Evolutionary conservation across 2,113 vertebrate species (phyloP), one percentile per base, ranked within the genome.

Genomic region (Gopherus evgoodei): DNA sequence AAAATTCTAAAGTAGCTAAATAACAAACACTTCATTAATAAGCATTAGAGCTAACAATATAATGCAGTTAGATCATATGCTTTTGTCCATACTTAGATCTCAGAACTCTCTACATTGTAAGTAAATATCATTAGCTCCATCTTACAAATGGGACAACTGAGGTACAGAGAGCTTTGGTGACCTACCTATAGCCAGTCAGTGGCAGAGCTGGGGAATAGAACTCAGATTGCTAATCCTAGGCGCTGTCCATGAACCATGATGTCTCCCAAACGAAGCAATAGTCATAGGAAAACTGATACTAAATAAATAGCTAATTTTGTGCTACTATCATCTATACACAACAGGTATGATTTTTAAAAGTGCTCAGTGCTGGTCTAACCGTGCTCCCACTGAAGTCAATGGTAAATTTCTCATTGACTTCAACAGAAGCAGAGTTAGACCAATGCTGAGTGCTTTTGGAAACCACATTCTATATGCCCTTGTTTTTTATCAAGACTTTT

Each of bases 351-450:
- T 13, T 94, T 95, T 86, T 35, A 93, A 90, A 35, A 62, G 1
- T 83, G 69, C 12, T 90, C 52, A 44, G 52, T 47, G 69, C 14
- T 53, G 25, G 19, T 57, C 31, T 75, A 81, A 59, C 24, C 57
- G n/a, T 75, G 9, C 2, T 80, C 11, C 25, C 53, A 50, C 6
- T 90, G 76, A 91, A 95, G 87, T 56, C 47, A 96, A 90, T 56
- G 52, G 3, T 44, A 89, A 91, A 93, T 0, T 76, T 47, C 4
- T 4, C 54, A 62, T 90, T 93, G 93, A 53, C 89, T 83, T 93
- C 65, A 47, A 62, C 82, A 79, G 85, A 94, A 97, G 81, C 29
- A 91, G 19, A 38, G 76, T 86, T 88, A 90, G 80, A 89, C 50
- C 17, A 95, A 62, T 13, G 16, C 90, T 21, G 42, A 86, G 11